phyloP scores from a whole-genome alignment of 1,140 invertebrate genomes.

The Zeugodacus cucurbitae region DNA sequence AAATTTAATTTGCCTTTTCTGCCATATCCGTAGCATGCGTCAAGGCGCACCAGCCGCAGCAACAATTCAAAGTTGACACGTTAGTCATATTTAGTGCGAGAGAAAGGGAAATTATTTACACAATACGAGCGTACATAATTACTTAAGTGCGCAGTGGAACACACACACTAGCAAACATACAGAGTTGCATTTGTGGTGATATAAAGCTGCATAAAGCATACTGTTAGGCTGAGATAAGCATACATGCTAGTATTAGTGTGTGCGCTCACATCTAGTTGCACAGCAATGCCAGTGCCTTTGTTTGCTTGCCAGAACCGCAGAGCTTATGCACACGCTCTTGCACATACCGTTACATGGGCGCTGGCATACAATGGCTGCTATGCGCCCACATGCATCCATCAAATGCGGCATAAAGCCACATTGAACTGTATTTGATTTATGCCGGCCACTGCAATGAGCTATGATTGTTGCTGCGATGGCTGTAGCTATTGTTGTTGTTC shows the following conservation, averaged over 20 bases:
- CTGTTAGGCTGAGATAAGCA: slow-evolving; percentile 1
- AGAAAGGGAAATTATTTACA: slow-evolving; percentile 12
- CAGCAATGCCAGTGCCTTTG: neutral
- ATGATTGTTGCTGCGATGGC: neutral
- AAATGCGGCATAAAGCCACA: slow-evolving; percentile 21
- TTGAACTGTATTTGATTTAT: slow-evolving; percentile 34
- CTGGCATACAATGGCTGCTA: neutral
- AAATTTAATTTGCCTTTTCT: neutral
- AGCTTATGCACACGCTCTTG: neutral
- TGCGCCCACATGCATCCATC: slow-evolving; percentile 29
- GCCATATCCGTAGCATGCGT: neutral
- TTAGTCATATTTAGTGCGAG: neutral
- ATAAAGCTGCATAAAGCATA: neutral
- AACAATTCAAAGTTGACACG: slow-evolving; percentile 21
- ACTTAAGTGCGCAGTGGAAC: neutral
- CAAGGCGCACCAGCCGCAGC: neutral
- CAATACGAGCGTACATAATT: neutral
- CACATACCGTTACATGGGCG: neutral
- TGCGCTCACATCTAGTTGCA: neutral
- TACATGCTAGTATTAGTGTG: neutral
- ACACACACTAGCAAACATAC: neutral
- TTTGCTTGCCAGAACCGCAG: neutral
- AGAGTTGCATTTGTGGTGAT: too few species aligned
- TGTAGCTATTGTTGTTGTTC: neutral
- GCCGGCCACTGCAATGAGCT: slow-evolving; percentile 28